Evolutionary conservation across 2,113 vertebrate genomes (phyloP).

Genomic region (Catharus bicknelli): DNA sequence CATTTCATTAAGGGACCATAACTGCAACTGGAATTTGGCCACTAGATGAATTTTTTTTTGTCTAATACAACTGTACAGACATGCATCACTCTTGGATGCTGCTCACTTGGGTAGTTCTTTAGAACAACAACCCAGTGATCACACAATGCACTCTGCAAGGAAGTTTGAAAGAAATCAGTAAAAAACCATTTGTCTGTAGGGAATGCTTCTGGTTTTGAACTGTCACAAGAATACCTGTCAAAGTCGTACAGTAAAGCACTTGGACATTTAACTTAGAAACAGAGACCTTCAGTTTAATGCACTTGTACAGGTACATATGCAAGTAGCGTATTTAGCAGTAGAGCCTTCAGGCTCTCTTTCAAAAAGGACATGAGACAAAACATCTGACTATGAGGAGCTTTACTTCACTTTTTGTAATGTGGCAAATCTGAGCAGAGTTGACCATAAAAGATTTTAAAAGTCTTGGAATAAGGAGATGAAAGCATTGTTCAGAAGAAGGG

Average conservation of each 20-base stretch:
- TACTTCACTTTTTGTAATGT: background rate
- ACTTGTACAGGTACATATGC: background rate
- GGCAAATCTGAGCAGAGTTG: background rate
- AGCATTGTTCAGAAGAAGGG: background rate
- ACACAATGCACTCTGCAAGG: background rate
- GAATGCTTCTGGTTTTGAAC: background rate
- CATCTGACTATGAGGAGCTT: background rate
- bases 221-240: background rate
- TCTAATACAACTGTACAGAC: background rate
- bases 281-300: background rate
- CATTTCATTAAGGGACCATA: conserved; percentile 59
- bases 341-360: background rate
- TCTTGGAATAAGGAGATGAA: background rate
- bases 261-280: background rate
- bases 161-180: background rate
- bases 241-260: background rate
- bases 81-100: background rate
- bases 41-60: background rate
- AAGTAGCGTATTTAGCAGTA: background rate
- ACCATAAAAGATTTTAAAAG: background rate
- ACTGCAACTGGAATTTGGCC: conserved; percentile 21
- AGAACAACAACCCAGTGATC: background rate
- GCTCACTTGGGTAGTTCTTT: background rate
- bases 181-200: background rate
- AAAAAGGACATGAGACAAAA: background rate